Evolutionary conservation across 1,140 invertebrate species (phyloP).

Genomic region (Mesaphorura yosii): DNA sequence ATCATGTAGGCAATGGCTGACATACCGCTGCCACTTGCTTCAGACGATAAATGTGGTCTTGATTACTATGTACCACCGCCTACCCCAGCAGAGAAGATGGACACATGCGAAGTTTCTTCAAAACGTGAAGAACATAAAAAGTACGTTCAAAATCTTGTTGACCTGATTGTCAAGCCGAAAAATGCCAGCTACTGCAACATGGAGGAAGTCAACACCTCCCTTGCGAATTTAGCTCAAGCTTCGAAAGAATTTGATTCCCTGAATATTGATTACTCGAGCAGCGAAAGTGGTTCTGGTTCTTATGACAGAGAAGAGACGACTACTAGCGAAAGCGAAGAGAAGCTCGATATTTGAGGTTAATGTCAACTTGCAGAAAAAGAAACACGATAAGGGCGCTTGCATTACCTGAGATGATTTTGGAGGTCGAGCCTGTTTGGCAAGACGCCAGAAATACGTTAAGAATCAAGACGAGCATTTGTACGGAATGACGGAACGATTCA

Average conservation of each 20-base stretch:
- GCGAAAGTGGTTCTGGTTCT: too few relatives aligned
- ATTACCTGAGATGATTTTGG: too few relatives aligned
- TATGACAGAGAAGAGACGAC: neutral
- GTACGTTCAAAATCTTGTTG: neutral
- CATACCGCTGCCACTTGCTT: neutral
- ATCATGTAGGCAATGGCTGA: neutral
- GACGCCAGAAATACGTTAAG: too few relatives aligned
- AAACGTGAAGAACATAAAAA: neutral
- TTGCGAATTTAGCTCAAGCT: neutral
- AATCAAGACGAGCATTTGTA: too few relatives aligned
- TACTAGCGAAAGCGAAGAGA: neutral
- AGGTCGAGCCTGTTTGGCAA: too few relatives aligned
- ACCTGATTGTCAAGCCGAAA: neutral
- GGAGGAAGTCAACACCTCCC: neutral
- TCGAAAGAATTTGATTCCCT: neutral
- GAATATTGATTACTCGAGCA: neutral
- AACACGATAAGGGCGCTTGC: too few relatives aligned
- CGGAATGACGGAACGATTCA: too few relatives aligned
- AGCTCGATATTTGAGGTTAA: too few relatives aligned
- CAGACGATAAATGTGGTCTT: neutral
- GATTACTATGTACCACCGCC: neutral
- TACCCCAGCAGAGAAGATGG: too few relatives aligned
- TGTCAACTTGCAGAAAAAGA: too few relatives aligned
- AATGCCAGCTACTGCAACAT: neutral
- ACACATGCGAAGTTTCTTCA: neutral